phyloP scores from a whole-genome alignment of 1,140 invertebrate genomes.

The Drosophila insularis region DNA sequence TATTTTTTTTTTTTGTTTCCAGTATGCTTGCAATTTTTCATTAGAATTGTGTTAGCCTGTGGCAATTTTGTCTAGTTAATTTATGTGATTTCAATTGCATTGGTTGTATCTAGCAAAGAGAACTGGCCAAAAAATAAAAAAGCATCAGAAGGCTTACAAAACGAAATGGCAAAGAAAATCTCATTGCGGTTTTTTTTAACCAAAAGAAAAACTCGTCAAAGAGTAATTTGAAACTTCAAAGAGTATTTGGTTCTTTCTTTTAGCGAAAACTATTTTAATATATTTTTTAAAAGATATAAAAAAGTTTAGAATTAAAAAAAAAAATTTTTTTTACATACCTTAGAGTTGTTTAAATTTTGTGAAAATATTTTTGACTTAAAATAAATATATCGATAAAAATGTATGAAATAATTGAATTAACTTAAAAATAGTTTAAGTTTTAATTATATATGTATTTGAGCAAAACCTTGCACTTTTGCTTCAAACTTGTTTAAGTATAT shows the following conservation, averaged over 20 bases:
- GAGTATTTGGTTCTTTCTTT: too few relatives aligned
- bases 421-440: too few relatives aligned
- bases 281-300: too few relatives aligned
- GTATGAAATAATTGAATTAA: too few relatives aligned
- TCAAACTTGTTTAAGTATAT: too few relatives aligned
- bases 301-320: neutral
- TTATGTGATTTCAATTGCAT: slow-evolving; percentile 73
- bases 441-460: too few relatives aligned
- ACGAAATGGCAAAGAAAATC: neutral
- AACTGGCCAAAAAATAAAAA: neutral
- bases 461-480: too few relatives aligned
- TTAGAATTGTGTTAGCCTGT: slow-evolving; percentile 65
- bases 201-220: too few relatives aligned
- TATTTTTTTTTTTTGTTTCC: slow-evolving; percentile 2
- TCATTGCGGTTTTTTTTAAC: too few relatives aligned
- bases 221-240: too few relatives aligned
- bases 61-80: slow-evolving; percentile 79
- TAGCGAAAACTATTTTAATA: too few relatives aligned
- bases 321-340: neutral
- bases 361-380: neutral
- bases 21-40: slow-evolving; percentile 54
- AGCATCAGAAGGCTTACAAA: neutral
- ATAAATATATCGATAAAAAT: too few relatives aligned
- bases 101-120: slow-evolving; percentile 10
- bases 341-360: neutral